phyloP scores from a whole-genome alignment of 2,113 vertebrate genomes.

The Nycticebus coucang region DNA sequence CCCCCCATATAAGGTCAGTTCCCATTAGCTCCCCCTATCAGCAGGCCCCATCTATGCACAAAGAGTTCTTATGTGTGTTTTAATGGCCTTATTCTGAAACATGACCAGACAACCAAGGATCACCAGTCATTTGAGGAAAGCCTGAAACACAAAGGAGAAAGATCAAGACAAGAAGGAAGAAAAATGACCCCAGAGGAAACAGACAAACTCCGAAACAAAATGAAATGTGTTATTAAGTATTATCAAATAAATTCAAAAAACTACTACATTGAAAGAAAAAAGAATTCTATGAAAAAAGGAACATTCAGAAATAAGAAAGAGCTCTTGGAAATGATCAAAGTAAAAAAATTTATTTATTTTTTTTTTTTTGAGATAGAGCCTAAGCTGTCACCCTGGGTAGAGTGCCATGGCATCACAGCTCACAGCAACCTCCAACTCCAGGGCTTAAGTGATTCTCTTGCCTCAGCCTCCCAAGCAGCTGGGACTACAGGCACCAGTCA shows the following conservation, averaged over 20 bases:
- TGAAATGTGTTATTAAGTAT: slow-evolving; percentile 41
- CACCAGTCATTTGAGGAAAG: slow-evolving; percentile 11
- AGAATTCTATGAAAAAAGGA: not conserved
- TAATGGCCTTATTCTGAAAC: not conserved
- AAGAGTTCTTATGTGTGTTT: slow-evolving; percentile 16
- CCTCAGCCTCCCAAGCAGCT: no score
- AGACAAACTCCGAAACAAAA: slow-evolving; percentile 58
- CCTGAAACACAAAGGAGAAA: slow-evolving; percentile 47
- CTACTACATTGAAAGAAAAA: slow-evolving; percentile 38
- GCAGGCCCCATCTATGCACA: not conserved
- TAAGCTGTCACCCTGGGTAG: no score
- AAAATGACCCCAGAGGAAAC: slow-evolving; percentile 24
- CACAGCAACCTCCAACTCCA: no score
- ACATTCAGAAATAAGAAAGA: slow-evolving; percentile 52
- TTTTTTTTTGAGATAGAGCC: no score
- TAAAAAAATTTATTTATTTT: not conserved
- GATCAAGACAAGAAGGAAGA: slow-evolving; percentile 45
- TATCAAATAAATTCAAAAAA: slow-evolving; percentile 38
- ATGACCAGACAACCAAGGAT: slow-evolving; percentile 2
- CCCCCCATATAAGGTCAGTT: not conserved
- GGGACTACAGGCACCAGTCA: no score
- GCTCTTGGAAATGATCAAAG: slow-evolving; percentile 32
- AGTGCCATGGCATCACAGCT: no score
- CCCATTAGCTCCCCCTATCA: not conserved
- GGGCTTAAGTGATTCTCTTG: no score